Conservation (phyloP, 2,888 invertebrate genomes). For the Heliconius charithonia region DNA sequence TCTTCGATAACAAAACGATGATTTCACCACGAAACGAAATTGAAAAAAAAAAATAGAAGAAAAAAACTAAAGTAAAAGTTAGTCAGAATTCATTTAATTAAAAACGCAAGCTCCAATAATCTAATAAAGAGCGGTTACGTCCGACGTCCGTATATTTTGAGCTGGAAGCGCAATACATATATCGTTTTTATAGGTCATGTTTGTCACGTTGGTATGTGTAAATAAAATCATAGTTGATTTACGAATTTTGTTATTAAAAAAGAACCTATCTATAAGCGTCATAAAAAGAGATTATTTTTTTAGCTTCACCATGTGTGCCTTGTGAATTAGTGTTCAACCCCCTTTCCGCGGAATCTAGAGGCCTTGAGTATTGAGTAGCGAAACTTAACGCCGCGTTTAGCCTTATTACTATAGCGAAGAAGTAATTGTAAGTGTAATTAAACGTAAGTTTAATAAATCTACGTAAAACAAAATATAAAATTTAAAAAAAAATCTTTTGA, state of each 20-base stretch:
- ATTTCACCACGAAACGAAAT: neutral
- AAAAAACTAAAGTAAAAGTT: neutral
- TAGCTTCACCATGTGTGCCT: too few relatives aligned
- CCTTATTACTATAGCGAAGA: too few relatives aligned
- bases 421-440: too few relatives aligned
- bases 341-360: too few relatives aligned
- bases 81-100: slow-evolving; percentile 4
- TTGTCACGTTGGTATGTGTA: slow-evolving; percentile 12
- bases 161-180: neutral
- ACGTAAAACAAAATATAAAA: too few relatives aligned
- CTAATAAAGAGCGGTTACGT: neutral
- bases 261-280: neutral
- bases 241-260: neutral
- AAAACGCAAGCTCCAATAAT: slow-evolving; percentile 13
- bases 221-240: slow-evolving; percentile 14
- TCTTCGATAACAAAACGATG: neutral
- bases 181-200: slow-evolving; percentile 18
- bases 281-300: too few relatives aligned
- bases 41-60: neutral
- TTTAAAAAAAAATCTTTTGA: too few relatives aligned
- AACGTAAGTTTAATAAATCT: too few relatives aligned
- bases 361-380: too few relatives aligned
- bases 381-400: too few relatives aligned
- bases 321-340: too few relatives aligned
- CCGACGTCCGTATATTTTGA: slow-evolving; percentile 22